Percentiles rank a stretch among this genome's conserved stretches.
These are phyloP conservation scores for Desoria tigrina DNA, from an alignment of 2,888 invertebrate species.

Conservation along the genomic window DNA sequence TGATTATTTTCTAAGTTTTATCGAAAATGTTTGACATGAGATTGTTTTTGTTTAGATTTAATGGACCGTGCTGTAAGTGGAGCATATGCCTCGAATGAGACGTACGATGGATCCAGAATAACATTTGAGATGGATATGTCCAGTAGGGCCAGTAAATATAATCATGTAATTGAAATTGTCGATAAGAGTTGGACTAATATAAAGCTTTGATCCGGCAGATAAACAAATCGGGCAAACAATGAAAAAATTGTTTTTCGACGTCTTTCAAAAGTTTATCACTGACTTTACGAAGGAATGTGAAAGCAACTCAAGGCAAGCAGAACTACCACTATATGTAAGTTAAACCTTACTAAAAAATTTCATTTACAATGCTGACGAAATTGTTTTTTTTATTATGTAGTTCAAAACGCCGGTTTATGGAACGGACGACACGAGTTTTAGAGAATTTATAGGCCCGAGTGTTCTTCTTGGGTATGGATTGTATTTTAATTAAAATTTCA, in stretches of 20 bases:
- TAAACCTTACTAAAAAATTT: background rate
- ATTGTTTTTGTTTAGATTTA: too few species aligned
- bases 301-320: conserved; percentile 78
- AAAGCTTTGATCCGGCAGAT: conserved; percentile 96
- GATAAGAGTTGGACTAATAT: too few species aligned
- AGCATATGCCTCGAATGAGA: conserved; percentile 79
- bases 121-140: conserved; percentile 90
- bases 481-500: background rate
- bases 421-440: conserved; percentile 83
- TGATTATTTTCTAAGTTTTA: too few species aligned
- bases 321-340: conserved; percentile 38
- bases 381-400: conserved; percentile 59
- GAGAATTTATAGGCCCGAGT: conserved; percentile 93
- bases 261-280: conserved; percentile 80
- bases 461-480: conserved; percentile 82
- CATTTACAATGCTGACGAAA: background rate
- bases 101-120: conserved; percentile 80
- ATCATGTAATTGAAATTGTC: too few species aligned
- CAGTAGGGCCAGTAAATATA: too few species aligned
- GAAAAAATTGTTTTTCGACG: conserved; percentile 79
- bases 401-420: conserved; percentile 87
- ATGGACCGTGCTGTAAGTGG: conserved; percentile 77
- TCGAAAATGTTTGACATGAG: too few species aligned
- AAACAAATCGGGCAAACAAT: conserved; percentile 84
- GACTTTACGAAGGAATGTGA: conserved; percentile 71